A percentile compares a stretch with the other conserved stretches of the same genome.
phyloP scores from a whole-genome alignment of 2,888 invertebrate genomes.

The Itoplectis maculator region DNA sequence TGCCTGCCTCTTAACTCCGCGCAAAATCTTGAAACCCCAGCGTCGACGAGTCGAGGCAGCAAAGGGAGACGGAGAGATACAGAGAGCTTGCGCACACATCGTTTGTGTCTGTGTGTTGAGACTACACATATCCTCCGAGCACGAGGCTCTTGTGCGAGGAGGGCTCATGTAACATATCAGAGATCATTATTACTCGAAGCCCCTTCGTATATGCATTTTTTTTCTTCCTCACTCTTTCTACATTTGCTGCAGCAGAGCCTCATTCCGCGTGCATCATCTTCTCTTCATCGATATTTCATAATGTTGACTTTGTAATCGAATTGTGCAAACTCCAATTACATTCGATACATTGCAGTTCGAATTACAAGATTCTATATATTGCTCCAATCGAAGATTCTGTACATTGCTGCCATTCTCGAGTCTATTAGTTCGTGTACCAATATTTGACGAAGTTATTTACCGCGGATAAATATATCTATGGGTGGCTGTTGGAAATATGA shows the following conservation, averaged over 20 bases:
- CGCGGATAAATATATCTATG: background rate
- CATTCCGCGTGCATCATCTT: too few relatives aligned
- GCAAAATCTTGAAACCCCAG: background rate
- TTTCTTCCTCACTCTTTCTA: conserved; percentile 19
- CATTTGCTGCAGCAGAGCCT: too few relatives aligned
- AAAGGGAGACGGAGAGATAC: background rate
- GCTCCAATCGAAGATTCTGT: background rate
- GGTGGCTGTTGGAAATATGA: background rate
- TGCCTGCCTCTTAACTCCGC: conserved; percentile 19
- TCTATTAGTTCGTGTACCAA: too few relatives aligned
- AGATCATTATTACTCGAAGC: conserved; percentile 22
- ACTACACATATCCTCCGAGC: background rate
- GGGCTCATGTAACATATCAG: background rate
- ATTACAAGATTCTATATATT: too few relatives aligned
- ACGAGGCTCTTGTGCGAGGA: background rate
- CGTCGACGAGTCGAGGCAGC: background rate
- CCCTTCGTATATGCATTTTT: background rate
- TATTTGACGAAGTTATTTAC: too few relatives aligned
- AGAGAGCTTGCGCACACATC: background rate
- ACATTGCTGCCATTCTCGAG: too few relatives aligned
- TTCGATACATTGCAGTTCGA: too few relatives aligned
- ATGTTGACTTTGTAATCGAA: too few relatives aligned
- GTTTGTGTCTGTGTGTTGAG: too few relatives aligned
- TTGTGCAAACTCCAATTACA: too few relatives aligned
- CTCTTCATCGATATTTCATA: too few relatives aligned